Base-by-base conservation (phyloP, 2,797 vertebrate genomes). In the Corythornis leucogaster region DNA sequence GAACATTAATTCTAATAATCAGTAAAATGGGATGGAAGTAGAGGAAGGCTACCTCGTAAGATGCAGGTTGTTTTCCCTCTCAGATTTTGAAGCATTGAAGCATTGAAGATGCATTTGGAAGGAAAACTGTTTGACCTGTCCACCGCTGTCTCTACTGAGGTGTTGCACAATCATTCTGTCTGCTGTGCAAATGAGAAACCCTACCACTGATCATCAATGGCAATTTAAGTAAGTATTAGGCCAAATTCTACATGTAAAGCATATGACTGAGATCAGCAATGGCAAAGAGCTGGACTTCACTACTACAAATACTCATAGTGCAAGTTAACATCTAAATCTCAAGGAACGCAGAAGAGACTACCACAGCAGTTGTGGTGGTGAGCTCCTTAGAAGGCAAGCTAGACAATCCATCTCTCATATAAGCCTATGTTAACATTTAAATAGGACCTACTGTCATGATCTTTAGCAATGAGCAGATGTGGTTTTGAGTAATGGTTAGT, bases 401-500 rank as follows among this genome's bases (percentile, higher is more conserved):
- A 50, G 33, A 71, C 64, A 80, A 93, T 74, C 25, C 35, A 46
- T 58, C 78, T 68, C 63, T 54, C 26, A 0, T 21, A 82, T 64
- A 87, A 77, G 54, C 43, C 70, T 6, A 45, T 0, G 74, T 50
- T 54, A 73, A 38, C 45, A 51, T 61, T 87, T 62, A 82, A 94
- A 67, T 53, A 79, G 35, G 71, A 82, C 62, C 90, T 75, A 57
- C 62, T 75, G 35, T 12, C 28, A 12, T 13, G 40, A 90, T 75
- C 69, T 12, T 51, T 11, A 63, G 92, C 63, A 53, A 94, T n/a
- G n/a, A 63, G 38, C n/a, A 91, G 61, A 96, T 92, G 64, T 73
- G 25, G 61, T 87, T 96, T 95, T 89, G 93, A 91, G 74, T 91
- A 95, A 91, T 42, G 85, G 88, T 50, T 58, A 85, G 86, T 43